A percentile compares a stretch with the other conserved stretches of the same genome.
These are phyloP conservation scores for Stegastes partitus DNA, from an alignment of 2,113 vertebrate genomes.

Conservation along the genomic window DNA sequence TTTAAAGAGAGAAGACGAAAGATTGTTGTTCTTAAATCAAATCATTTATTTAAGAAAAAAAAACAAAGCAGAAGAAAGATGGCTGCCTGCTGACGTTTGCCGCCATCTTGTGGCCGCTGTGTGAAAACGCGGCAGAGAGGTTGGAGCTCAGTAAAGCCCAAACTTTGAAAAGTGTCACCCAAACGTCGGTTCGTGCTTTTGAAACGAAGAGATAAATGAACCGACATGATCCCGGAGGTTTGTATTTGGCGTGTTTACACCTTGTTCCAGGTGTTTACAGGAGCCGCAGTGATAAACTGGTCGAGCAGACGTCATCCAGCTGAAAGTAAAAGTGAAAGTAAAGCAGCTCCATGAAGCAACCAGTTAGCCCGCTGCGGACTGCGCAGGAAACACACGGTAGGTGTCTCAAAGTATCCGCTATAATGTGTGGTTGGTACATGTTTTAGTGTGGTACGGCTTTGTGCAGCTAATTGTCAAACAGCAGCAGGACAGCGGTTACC, in stretches of 20 bases:
- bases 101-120: slow-evolving; percentile 24
- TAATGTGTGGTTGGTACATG: fast-evolving
- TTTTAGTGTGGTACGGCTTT: neutral
- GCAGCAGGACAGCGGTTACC: neutral
- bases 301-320: fast-evolving
- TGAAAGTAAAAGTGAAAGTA: slow-evolving; percentile 59
- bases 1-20: too few species aligned
- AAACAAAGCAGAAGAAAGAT: too few species aligned
- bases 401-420: fast-evolving
- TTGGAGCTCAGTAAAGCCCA: neutral
- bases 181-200: neutral
- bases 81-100: neutral
- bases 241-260: fast-evolving
- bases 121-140: fast-evolving
- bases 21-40: too few species aligned
- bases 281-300: too few species aligned
- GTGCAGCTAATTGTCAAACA: neutral
- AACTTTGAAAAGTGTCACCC: neutral
- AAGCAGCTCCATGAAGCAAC: neutral
- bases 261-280: neutral
- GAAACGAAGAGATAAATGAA: neutral
- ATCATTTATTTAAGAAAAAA: too few species aligned
- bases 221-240: fast-evolving
- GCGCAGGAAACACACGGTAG: neutral
- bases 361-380: neutral